These are phyloP conservation scores for Montipora sp. DNA, from an alignment of 64 coral and sea anemone genomes.

Conservation along the genomic window DNA sequence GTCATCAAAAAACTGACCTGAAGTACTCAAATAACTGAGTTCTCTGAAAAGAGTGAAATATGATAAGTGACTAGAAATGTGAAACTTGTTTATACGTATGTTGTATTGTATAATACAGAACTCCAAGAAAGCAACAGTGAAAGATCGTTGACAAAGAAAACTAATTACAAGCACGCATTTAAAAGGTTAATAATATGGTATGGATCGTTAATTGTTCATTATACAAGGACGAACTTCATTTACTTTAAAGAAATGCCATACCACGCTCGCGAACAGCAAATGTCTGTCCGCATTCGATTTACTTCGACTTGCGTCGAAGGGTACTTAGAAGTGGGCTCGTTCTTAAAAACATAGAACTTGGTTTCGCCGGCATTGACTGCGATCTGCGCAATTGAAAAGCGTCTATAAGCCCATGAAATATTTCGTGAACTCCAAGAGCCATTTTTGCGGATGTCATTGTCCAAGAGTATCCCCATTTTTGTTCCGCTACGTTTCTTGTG, in stretches of 20 bases:
- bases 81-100: background rate
- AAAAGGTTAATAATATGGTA: too few species aligned
- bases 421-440: constrained; percentile 57
- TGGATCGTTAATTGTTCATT: background rate
- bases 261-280: background rate
- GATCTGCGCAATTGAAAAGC: constrained; percentile 54
- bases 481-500: constrained; percentile 70
- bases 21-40: background rate
- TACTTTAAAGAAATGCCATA: background rate
- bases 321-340: constrained; percentile 16
- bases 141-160: background rate
- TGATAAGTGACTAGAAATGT: background rate
- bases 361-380: constrained; percentile 60
- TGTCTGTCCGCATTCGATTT: background rate
- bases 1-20: background rate
- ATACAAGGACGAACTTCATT: background rate
- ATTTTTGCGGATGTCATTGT: constrained; percentile 73
- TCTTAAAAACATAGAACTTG: background rate
- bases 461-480: constrained; percentile 71
- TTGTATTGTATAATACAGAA: background rate
- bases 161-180: too few species aligned
- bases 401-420: constrained; percentile 59
- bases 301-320: constrained; percentile 2
- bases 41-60: background rate
- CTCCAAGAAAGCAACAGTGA: background rate